Evolutionary conservation across 2,797 vertebrate species (phyloP).

Genomic region (Rousettus madagascariensis): DNA sequence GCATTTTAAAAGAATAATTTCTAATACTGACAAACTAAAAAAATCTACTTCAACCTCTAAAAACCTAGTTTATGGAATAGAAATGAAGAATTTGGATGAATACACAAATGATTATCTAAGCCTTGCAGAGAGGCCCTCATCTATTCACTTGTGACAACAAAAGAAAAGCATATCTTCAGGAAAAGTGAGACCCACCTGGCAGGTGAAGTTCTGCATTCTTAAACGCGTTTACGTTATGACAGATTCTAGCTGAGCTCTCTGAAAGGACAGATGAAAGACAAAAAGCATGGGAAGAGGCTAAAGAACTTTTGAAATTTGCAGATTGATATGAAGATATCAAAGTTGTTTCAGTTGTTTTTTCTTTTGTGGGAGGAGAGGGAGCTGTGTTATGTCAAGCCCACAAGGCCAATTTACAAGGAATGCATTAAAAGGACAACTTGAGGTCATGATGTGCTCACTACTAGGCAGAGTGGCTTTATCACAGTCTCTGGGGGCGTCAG

Average conservation of each 20-base stretch:
- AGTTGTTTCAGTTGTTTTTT: neutral
- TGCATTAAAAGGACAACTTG: neutral
- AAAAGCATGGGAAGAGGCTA: neutral
- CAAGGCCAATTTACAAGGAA: neutral
- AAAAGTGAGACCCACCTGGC: neutral
- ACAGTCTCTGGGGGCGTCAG: neutral
- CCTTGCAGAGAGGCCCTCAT: neutral
- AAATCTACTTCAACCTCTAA: conserved; percentile 23
- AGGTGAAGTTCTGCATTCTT: neutral
- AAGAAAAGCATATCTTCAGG: neutral
- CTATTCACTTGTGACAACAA: neutral
- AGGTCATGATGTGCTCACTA: neutral
- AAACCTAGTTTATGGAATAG: conserved; percentile 32
- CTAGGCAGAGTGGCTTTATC: neutral
- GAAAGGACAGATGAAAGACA: neutral
- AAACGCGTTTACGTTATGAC: neutral
- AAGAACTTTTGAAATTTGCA: neutral
- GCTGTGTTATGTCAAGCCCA: neutral
- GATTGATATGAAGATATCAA: neutral
- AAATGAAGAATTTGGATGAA: conserved; percentile 7
- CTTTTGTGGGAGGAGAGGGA: too few species aligned
- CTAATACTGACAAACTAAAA: conserved; percentile 18
- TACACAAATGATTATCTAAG: neutral
- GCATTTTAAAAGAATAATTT: conserved; percentile 47
- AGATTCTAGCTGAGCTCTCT: neutral